These are phyloP conservation scores for Notarius lentiginosus DNA, from an alignment of 2,113 vertebrate species.

Conservation along the genomic window DNA sequence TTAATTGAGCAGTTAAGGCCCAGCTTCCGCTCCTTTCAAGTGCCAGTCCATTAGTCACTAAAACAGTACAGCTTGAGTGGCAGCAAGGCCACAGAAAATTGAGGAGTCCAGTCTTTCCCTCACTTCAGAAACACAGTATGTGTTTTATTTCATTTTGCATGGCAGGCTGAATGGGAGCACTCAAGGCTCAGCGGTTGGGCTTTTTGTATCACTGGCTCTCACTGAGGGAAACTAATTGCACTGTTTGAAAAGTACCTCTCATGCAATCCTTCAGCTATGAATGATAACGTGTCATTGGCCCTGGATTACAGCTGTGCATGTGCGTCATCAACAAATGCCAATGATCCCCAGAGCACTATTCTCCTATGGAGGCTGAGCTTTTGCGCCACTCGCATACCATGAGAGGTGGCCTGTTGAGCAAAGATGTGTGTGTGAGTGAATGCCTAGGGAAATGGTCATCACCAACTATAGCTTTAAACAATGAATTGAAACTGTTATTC, in stretches of 20 bases:
- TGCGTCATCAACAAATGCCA: slow-evolving; percentile 71
- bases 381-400: slow-evolving; percentile 41
- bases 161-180: slow-evolving; percentile 21
- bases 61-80: background rate
- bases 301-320: slow-evolving; percentile 62
- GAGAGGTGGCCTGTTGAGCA: slow-evolving; percentile 16
- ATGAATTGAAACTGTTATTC: slow-evolving; percentile 21
- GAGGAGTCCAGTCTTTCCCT: background rate
- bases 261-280: slow-evolving; percentile 50
- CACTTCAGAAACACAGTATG: background rate
- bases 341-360: slow-evolving; percentile 57
- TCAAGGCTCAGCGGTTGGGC: slow-evolving; percentile 29
- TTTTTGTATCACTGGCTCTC: slow-evolving; percentile 40
- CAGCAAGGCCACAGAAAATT: slow-evolving; percentile 10
- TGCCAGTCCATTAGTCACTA: background rate
- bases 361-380: slow-evolving; percentile 47
- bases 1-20: slow-evolving; percentile 4
- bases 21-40: slow-evolving; percentile 3
- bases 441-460: slow-evolving; percentile 48
- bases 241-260: slow-evolving; percentile 48
- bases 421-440: slow-evolving; percentile 6
- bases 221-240: slow-evolving; percentile 50
- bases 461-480: slow-evolving; percentile 45
- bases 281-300: slow-evolving; percentile 53
- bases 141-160: slow-evolving; percentile 19